Conservation (phyloP, 2,888 invertebrate genomes). For the Candidula unifasciata region DNA sequence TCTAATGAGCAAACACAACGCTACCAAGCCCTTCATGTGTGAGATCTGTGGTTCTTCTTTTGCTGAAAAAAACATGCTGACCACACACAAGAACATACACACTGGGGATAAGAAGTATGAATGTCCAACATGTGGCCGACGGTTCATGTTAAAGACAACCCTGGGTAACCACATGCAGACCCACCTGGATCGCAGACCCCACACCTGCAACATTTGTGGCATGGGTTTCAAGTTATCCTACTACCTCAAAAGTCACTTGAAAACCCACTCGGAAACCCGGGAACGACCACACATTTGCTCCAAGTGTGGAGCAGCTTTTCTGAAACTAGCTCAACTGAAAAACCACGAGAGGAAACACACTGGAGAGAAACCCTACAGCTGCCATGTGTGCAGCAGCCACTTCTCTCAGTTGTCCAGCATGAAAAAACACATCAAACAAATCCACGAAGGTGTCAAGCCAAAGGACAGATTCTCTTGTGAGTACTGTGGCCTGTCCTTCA, state of each 20-base stretch:
- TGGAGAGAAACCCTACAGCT: constrained; percentile 43
- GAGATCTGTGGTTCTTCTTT: constrained; percentile 43
- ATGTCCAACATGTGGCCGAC: constrained; percentile 23
- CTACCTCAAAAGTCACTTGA: constrained; percentile 43
- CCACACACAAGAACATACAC: constrained; percentile 36
- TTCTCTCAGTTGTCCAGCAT: constrained; percentile 42
- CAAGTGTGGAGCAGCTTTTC: constrained; percentile 36
- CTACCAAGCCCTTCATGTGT: constrained; percentile 44
- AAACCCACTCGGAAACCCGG: constrained; percentile 19
- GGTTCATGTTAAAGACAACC: constrained; percentile 39
- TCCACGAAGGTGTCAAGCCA: constrained; percentile 38
- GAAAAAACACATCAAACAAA: constrained; percentile 43
- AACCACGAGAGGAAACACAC: constrained; percentile 45
- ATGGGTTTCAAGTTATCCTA: constrained; percentile 35
- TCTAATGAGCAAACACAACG: constrained; percentile 42
- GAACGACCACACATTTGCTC: constrained; percentile 36
- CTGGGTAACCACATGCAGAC: constrained; percentile 39
- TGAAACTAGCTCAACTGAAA: constrained; percentile 20
- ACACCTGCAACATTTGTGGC: constrained; percentile 40
- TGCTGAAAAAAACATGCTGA: constrained; percentile 37
- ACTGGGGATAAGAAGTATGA: constrained; percentile 35
- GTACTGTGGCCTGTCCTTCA: constrained; percentile 41
- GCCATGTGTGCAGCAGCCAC: neutral
- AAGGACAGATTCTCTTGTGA: constrained; percentile 42
- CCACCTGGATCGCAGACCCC: constrained; percentile 30